These are phyloP conservation scores for Siphonodentalium dalli DNA, from an alignment of 2,888 invertebrate genomes.

Conservation along the genomic window DNA sequence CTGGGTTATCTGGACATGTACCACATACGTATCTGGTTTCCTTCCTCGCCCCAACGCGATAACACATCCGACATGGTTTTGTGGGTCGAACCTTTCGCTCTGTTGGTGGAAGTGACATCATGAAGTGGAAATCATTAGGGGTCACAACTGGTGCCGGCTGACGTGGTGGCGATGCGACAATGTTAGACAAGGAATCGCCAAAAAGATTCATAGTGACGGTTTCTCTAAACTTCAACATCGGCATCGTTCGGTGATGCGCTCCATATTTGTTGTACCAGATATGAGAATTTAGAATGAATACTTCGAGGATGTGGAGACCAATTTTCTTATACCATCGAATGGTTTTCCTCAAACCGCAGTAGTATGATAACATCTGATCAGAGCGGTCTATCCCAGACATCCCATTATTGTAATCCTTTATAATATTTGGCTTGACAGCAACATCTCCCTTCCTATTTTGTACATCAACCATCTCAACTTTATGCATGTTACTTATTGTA, in stretches of 20 bases:
- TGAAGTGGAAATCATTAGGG: not conserved
- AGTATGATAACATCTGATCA: constrained; percentile 29
- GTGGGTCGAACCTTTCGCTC: constrained; percentile 5
- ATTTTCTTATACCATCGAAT: constrained; percentile 21
- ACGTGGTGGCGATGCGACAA: not conserved
- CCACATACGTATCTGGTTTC: not conserved
- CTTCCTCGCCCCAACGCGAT: not conserved
- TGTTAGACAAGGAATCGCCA: not conserved
- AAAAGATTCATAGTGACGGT: constrained; percentile 2
- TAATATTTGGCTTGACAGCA: too few relatives aligned
- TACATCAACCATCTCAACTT: constrained; percentile 19
- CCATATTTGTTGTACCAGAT: constrained; percentile 11
- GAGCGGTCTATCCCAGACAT: constrained; percentile 24
- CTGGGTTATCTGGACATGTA: constrained; percentile 1
- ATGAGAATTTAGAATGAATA: constrained; percentile 15
- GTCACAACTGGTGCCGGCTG: not conserved
- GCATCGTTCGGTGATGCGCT: constrained; percentile 5
- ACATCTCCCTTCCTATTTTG: constrained; percentile 8
- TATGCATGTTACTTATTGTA: constrained; percentile 17
- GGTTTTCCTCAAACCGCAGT: constrained; percentile 15
- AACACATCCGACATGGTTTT: constrained; percentile 9
- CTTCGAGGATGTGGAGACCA: constrained; percentile 15
- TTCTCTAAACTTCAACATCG: constrained; percentile 11
- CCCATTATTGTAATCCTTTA: constrained; percentile 17
- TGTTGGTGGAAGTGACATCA: not conserved